A percentile compares a stretch with the other conserved stretches of the same genome.
phyloP scores from a whole-genome alignment of 2,797 vertebrate species.

The Onychomys arenicola region DNA sequence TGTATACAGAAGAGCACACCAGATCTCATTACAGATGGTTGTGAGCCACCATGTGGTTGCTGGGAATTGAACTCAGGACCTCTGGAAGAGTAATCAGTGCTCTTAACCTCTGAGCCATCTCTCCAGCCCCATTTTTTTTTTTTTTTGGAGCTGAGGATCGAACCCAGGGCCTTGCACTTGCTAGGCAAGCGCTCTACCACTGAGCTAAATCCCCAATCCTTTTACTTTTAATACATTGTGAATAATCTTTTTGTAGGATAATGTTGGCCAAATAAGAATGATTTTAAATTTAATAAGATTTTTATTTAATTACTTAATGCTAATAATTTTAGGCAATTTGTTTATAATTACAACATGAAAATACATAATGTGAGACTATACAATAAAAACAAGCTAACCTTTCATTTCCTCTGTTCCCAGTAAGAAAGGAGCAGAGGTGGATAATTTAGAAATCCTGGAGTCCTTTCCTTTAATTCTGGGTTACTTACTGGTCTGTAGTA shows the following conservation, averaged over 20 bases:
- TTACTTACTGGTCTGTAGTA: constrained; percentile 44
- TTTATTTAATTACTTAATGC: constrained; percentile 22
- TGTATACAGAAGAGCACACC: no score
- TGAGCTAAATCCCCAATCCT: no score
- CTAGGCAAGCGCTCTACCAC: no score
- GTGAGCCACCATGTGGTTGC: no score
- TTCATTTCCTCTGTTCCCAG: background rate
- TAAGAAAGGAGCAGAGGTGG: background rate
- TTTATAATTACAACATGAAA: constrained; percentile 26
- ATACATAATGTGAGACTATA: background rate
- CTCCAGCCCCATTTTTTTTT: no score
- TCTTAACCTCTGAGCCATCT: no score
- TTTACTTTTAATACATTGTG: background rate
- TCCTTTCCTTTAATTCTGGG: constrained; percentile 12
- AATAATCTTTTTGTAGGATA: constrained; percentile 21
- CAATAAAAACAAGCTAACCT: background rate
- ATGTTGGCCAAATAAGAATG: constrained; percentile 34
- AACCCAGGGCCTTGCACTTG: no score
- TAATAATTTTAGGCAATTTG: background rate
- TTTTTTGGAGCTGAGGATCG: no score
- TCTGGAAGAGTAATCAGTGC: no score
- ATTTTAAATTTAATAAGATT: background rate
- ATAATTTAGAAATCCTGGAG: background rate
- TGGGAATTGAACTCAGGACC: no score
- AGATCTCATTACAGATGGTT: no score